Conservation (phyloP, 2,888 invertebrate species). For the Cryptus armator region DNA sequence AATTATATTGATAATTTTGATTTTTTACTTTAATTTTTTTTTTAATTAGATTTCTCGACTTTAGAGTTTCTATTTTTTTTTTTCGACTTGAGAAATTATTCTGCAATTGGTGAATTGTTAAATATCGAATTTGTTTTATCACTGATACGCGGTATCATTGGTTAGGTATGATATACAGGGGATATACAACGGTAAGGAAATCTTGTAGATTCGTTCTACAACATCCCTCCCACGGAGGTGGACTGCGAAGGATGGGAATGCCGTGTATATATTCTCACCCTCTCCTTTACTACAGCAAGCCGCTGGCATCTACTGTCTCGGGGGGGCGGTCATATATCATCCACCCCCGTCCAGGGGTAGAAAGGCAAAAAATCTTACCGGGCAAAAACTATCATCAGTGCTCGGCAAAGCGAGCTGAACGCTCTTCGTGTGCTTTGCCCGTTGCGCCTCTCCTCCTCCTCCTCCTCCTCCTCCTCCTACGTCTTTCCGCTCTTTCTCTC, state of each 20-base stretch:
- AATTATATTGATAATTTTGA: background rate
- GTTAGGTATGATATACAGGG: conserved; percentile 25
- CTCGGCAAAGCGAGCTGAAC: conserved; percentile 84
- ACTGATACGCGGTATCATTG: conserved; percentile 39
- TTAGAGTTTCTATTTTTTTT: background rate
- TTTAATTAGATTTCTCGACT: no score
- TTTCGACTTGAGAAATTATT: background rate
- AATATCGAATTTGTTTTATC: background rate
- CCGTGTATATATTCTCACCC: conserved; percentile 24
- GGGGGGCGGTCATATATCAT: conserved; percentile 70
- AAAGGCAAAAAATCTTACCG: conserved; percentile 82
- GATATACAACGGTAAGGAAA: conserved; percentile 57
- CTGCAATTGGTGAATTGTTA: background rate
- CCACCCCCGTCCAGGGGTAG: conserved; percentile 74
- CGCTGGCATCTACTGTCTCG: conserved; percentile 80
- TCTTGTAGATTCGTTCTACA: conserved; percentile 58
- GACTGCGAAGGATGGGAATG: conserved; percentile 54
- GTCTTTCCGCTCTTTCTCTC: conserved; percentile 31
- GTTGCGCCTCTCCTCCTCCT: conserved; percentile 60
- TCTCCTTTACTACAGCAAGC: conserved; percentile 60
- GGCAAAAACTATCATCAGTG: conserved; percentile 85
- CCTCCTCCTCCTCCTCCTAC: conserved; percentile 55
- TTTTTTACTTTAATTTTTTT: background rate
- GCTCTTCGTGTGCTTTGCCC: conserved; percentile 75
- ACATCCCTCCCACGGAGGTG: conserved; percentile 40